These are phyloP conservation scores for Lycopodina hypogea DNA, from an alignment of 37 sponge, comb jelly and placozoan species.

Conservation along the genomic window DNA sequence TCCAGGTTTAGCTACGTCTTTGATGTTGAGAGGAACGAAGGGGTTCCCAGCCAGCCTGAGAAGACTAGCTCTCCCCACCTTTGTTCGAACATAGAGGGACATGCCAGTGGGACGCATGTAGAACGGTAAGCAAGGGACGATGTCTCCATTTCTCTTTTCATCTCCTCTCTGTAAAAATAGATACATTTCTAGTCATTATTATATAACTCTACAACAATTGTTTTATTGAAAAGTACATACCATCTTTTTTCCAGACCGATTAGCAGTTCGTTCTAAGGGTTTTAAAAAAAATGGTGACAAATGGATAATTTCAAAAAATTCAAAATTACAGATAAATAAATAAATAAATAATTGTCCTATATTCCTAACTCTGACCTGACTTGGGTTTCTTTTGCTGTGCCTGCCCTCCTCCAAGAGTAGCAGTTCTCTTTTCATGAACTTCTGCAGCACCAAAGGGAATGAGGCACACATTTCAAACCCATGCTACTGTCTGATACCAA, in stretches of 20 bases:
- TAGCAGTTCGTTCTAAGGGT: neutral
- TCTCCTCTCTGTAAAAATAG: constrained; percentile 1
- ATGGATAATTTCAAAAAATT: too few relatives aligned
- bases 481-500: too few relatives aligned
- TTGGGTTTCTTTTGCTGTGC: neutral
- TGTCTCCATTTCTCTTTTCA: constrained; percentile 43
- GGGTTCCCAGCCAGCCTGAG: constrained; percentile 33
- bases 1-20: constrained; percentile 37
- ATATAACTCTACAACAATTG: neutral
- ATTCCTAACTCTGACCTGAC: neutral
- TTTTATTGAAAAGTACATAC: too few relatives aligned
- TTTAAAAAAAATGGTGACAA: too few relatives aligned
- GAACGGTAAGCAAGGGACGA: constrained; percentile 61
- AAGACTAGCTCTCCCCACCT: constrained; percentile 22
- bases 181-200: too few relatives aligned
- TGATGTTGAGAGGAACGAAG: constrained; percentile 14
- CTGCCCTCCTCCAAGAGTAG: neutral
- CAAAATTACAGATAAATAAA: neutral
- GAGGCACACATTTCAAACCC: neutral
- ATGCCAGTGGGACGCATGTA: constrained; percentile 46
- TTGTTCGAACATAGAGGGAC: constrained; percentile 35
- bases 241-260: constrained; percentile 5
- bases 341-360: neutral
- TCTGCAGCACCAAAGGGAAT: neutral
- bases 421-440: neutral